Base-by-base conservation (phyloP, 2,888 invertebrate genomes). In the Nipponacmea schrenckii region DNA sequence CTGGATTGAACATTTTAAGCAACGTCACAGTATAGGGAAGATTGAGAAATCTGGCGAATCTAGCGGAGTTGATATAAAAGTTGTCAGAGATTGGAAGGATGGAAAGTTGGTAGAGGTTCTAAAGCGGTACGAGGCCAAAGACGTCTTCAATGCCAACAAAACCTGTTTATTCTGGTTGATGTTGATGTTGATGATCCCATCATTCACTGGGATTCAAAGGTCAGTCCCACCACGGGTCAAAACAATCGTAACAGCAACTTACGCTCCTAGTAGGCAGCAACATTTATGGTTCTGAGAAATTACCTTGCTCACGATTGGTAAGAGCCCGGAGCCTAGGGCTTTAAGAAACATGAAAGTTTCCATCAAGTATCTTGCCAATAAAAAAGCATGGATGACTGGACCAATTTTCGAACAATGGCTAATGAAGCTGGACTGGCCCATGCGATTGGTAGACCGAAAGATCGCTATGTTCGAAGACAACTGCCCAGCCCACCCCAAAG, bases 351-450 rank as follows among this genome's bases (percentile, higher is more conserved):
- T 76, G 0, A 69, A 69, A 62, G 69, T 78, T 0, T 79, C 80
- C 8, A 71, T 70, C 0, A 45, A 63, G 3, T 82, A 77, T 20
- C 67, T 62, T 8, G 70, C 70, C 10, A 79, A 77, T 63, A 76
- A 71, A 44, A 81, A 80, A 64, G 78, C 79, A 0, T 82, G 77
- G 77, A 81, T 80, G 76, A 75, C 70, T 0, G 24, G 63, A 0
- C 72, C 69, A 14, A 64, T 81, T 5, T 80, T 83, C 64, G 72
- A 68, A n/a, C 72, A 72, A 20, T 83, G 78, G 80, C n/a, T 80
- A 0, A 66, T 39, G 2, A 72, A 76, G 27, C 17, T 81, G n/a
- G 77, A 81, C 48, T 67, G 74, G 65, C 48, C 26, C 8, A 71
- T 75, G 62, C 20, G 48, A 15, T 26, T 17, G 4, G 50, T 74